Evolutionary conservation across 1,140 invertebrate genomes (phyloP).

Genomic region (Calliphora vicina): DNA sequence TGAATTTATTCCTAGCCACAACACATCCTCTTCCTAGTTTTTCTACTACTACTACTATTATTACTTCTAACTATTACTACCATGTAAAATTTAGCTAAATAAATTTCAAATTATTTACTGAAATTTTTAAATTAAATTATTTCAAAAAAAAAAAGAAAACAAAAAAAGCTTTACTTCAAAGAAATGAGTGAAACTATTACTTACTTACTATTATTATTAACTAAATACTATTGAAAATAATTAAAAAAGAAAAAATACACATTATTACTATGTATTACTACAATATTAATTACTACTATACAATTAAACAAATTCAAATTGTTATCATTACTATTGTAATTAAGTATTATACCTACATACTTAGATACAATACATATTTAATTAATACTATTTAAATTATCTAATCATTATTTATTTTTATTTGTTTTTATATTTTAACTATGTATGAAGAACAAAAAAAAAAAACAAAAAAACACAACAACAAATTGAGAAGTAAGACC

Average conservation of each 20-base stretch:
- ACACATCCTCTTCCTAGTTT: conserved; percentile 8
- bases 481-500: conserved; percentile 26
- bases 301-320: background rate
- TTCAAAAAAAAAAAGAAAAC: background rate
- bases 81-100: conserved; percentile 1
- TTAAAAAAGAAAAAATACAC: background rate
- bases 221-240: background rate
- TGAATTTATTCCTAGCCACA: background rate
- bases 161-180: conserved; percentile 39
- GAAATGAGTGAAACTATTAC: conserved; percentile 42
- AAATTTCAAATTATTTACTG: conserved; percentile 19
- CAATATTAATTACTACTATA: conserved; percentile 10
- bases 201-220: conserved; percentile 32
- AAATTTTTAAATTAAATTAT: background rate
- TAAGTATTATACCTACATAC: conserved; percentile 41
- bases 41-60: background rate
- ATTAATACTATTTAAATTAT: conserved; percentile 16
- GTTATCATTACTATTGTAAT: conserved; percentile 9
- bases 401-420: background rate
- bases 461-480: background rate
- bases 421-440: background rate
- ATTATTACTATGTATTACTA: background rate
- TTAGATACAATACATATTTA: conserved; percentile 34
- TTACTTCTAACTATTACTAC: background rate
- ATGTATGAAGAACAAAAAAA: too few species aligned